Evolutionary conservation across 2,113 vertebrate genomes (phyloP).

Genomic region (Dolichallabes microphthalmus): DNA sequence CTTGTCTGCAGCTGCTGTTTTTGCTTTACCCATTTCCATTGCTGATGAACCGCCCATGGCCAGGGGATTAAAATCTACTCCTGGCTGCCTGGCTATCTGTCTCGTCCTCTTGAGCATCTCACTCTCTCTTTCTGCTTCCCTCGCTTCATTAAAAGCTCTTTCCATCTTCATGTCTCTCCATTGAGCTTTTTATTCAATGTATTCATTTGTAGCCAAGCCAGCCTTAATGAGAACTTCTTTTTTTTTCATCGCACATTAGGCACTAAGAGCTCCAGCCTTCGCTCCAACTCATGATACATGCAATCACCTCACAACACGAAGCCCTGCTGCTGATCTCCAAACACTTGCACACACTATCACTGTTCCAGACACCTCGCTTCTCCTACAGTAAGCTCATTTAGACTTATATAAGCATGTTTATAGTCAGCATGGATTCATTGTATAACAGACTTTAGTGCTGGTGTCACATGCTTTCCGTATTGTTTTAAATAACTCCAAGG

Average conservation of each 20-base stretch:
- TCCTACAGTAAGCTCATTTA: constrained; percentile 1
- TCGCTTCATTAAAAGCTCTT: constrained; percentile 38
- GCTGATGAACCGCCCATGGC: constrained; percentile 30
- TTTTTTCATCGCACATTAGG: constrained; percentile 40
- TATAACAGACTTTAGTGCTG: not conserved
- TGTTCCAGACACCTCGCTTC: not conserved
- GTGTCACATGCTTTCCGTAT: not conserved
- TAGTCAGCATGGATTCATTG: not conserved
- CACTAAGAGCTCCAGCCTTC: constrained; percentile 16
- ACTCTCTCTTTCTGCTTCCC: constrained; percentile 10
- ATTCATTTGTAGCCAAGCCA: constrained; percentile 44
- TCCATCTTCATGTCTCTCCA: not conserved
- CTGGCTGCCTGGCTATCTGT: constrained; percentile 25
- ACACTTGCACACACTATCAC: not conserved
- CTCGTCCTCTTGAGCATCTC: not conserved
- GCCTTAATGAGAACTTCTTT: constrained; percentile 34
- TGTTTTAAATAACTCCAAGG: not conserved
- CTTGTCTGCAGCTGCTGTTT: constrained; percentile 21
- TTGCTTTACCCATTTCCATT: constrained; percentile 36
- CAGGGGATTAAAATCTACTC: constrained; percentile 44
- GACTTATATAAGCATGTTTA: not conserved
- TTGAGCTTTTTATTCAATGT: constrained; percentile 32
- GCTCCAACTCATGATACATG: constrained; percentile 8
- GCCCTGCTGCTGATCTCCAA: not conserved
- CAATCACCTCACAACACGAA: not conserved